Evolutionary conservation across 1,140 invertebrate genomes (phyloP).

Genomic region (Wasmannia auropunctata): DNA sequence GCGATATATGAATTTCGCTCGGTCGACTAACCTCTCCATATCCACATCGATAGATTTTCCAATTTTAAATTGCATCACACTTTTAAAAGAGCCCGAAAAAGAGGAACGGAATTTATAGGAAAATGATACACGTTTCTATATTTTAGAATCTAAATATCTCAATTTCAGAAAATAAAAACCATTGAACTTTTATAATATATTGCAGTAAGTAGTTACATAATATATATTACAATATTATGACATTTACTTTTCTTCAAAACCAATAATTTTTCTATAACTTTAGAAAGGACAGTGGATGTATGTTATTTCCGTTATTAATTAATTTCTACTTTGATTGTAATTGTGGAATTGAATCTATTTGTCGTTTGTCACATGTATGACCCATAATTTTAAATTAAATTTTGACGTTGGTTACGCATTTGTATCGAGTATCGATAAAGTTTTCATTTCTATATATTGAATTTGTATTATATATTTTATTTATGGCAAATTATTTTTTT

Average conservation of each 20-base stretch:
- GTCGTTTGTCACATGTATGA: not conserved
- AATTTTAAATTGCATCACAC: not conserved
- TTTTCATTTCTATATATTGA: not conserved
- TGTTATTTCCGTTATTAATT: not conserved
- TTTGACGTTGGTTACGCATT: not conserved
- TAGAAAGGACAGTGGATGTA: not conserved
- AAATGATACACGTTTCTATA: not conserved
- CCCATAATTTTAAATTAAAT: constrained; percentile 12
- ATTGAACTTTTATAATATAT: not conserved
- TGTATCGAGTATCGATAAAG: not conserved
- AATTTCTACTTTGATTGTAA: not conserved
- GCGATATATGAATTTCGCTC: constrained; percentile 50
- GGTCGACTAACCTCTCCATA: not conserved
- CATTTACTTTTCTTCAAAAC: not conserved
- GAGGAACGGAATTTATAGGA: not conserved
- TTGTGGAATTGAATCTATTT: not conserved
- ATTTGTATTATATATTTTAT: not conserved
- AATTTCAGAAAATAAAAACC: not conserved
- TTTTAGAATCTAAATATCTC: not conserved
- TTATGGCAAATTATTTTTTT: not conserved
- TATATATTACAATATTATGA: no score
- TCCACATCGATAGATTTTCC: not conserved
- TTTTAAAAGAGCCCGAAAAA: not conserved
- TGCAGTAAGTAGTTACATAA: no score
- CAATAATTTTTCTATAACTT: not conserved